Base-by-base conservation (phyloP, 1,140 invertebrate genomes). In the Maniola jurtina region DNA sequence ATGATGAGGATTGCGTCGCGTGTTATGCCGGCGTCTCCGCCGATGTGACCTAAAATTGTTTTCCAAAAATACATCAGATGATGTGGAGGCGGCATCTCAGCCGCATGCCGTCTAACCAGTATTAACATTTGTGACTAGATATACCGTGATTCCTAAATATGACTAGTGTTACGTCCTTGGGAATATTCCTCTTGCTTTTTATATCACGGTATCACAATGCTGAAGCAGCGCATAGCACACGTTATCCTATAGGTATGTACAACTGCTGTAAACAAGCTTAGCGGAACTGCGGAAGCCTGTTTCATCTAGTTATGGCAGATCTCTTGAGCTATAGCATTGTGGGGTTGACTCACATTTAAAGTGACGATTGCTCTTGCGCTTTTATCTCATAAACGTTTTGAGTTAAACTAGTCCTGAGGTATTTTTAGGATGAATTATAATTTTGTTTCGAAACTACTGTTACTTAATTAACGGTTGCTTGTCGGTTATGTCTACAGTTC, bases 1-100 rank as follows among this genome's bases (percentile, higher is more conserved):
- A 72, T 73, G 66, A 75, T 73, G 76, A 77, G 66, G 76, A 75
- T 68, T 66, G 71, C 75, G 75, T 70, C 76, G 71, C 77, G 71
- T 68, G 68, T 70, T 64, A 64, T 66, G 66, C 61, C 69, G 67
- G 55, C 65, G 62, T 71, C 66, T 73, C 68, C 61, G 64, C 50
- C 66, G 79, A 79, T 76, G 77, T 81, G 83, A 82, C 84, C 86
- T 89, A 85, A 89, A 86, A 88, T 73, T 81, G 77, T 79, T 88
- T 86, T 88, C 85, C 86, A 83, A 90, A 90, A 90, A 90, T 88
- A 88, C 76, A 75, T 62, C 84, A 87, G 81, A 86, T 83, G 76
- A 70, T 71, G 71, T 73, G 70, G 64, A 77, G 66, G 75, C 76
- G 77, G 70, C 80, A 68, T 62, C 68, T 64, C 64, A 69, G 76